A percentile compares a stretch with the other conserved stretches of the same genome.
These are phyloP conservation scores for Scaptomyza parva DNA, from an alignment of 2,888 invertebrate species.

Conservation along the genomic window DNA sequence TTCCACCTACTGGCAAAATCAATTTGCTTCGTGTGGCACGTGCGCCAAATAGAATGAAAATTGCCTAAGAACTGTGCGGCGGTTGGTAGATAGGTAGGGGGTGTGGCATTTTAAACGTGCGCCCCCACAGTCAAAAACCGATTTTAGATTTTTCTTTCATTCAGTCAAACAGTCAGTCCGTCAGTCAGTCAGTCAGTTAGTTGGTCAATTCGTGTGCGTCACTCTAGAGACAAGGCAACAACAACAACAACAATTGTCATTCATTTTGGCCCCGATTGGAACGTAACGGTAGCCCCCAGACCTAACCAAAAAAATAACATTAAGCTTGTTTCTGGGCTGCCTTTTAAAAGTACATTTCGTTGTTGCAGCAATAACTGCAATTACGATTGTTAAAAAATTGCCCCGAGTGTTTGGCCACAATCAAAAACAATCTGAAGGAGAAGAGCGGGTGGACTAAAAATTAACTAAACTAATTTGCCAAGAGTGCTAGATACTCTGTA, in stretches of 20 bases:
- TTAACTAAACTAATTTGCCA: slow-evolving; percentile 2
- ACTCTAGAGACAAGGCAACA: slow-evolving; percentile 52
- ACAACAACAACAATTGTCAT: slow-evolving; percentile 59
- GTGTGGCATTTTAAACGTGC: slow-evolving; percentile 37
- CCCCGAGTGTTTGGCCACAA: slow-evolving; percentile 41
- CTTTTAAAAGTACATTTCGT: slow-evolving; percentile 72
- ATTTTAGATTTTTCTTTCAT: slow-evolving; percentile 35
- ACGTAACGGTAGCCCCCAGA: slow-evolving; percentile 73
- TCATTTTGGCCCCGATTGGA: slow-evolving; percentile 65
- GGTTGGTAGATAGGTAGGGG: slow-evolving; percentile 6
- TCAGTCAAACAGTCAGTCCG: slow-evolving; percentile 28
- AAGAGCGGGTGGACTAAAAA: slow-evolving; percentile 26
- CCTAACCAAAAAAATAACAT: slow-evolving; percentile 19
- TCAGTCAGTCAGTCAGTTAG: slow-evolving; percentile 46
- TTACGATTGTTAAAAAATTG: slow-evolving; percentile 68
- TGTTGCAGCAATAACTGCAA: slow-evolving; percentile 66
- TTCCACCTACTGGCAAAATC: slow-evolving; percentile 85
- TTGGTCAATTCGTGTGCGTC: slow-evolving; percentile 72
- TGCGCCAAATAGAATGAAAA: slow-evolving; percentile 83
- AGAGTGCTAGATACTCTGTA: slow-evolving; percentile 28
- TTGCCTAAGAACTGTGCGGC: slow-evolving; percentile 49
- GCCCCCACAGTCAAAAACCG: slow-evolving; percentile 48
- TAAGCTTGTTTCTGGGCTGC: slow-evolving; percentile 44
- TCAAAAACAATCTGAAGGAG: slow-evolving; percentile 40
- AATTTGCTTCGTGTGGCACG: slow-evolving; percentile 85